phyloP scores from a whole-genome alignment of 2,888 invertebrate species.

The Sinopyrophorus schimmeli region DNA sequence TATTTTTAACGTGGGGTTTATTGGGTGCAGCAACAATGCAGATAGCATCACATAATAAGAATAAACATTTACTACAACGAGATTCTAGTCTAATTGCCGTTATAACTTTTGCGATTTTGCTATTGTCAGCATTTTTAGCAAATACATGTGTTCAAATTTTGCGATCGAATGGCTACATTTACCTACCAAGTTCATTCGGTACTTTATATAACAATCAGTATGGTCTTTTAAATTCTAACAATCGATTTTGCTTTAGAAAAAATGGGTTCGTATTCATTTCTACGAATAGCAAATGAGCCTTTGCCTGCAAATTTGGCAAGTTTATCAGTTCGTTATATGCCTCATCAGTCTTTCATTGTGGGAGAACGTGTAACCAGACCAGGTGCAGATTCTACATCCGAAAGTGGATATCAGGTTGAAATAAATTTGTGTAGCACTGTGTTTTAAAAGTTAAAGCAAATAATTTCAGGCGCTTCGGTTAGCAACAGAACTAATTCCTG shows the following conservation, averaged over 20 bases:
- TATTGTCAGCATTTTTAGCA: conserved; percentile 78
- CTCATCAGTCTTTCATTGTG: conserved; percentile 71
- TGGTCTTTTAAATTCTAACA: background rate
- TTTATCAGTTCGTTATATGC: conserved; percentile 68
- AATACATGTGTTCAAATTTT: conserved; percentile 82
- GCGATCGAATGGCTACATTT: conserved; percentile 71
- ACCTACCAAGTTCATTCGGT: conserved; percentile 87
- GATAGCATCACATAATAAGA: conserved; percentile 73
- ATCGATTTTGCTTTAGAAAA: conserved; percentile 61
- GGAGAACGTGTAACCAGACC: conserved; percentile 69
- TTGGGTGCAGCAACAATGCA: conserved; percentile 81
- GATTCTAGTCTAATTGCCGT: conserved; percentile 71
- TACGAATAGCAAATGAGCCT: conserved; percentile 66
- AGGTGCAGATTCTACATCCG: conserved; percentile 59
- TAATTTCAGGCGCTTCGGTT: conserved; percentile 67
- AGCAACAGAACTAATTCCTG: conserved; percentile 88
- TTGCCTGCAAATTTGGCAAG: conserved; percentile 64
- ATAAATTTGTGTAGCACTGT: background rate
- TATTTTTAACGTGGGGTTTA: conserved; percentile 86
- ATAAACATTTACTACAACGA: conserved; percentile 64
- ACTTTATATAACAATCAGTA: conserved; percentile 46
- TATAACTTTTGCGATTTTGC: conserved; percentile 73
- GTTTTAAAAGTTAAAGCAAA: background rate
- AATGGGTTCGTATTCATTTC: conserved; percentile 70
- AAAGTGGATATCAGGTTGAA: conserved; percentile 75